Percentiles rank a stretch among this genome's conserved stretches.
Conservation (phyloP, 2,888 invertebrate genomes). For the Temnothorax ravouxi region DNA sequence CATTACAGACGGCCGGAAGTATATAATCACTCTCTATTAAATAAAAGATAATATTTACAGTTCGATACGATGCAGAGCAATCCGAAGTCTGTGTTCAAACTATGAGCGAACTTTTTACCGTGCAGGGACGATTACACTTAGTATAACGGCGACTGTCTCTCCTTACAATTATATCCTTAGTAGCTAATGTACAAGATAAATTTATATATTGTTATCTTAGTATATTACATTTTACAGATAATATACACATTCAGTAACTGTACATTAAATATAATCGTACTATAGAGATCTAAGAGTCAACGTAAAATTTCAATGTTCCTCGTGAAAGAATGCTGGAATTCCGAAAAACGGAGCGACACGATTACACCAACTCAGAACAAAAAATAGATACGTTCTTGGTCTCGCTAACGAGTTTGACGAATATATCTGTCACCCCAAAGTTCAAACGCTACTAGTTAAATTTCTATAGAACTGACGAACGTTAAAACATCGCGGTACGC, state of each 20-base stretch:
- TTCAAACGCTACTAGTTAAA: conserved; percentile 1
- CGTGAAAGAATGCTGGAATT: neutral
- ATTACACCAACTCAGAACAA: neutral
- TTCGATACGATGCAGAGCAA: conserved; percentile 20
- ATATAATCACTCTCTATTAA: conserved; percentile 35
- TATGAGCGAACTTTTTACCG: conserved; percentile 55
- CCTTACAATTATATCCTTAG: conserved; percentile 36
- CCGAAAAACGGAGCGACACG: neutral
- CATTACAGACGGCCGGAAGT: conserved; percentile 9
- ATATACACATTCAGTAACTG: neutral
- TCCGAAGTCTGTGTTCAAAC: conserved; percentile 39
- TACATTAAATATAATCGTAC: conserved; percentile 23
- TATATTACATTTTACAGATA: conserved; percentile 25
- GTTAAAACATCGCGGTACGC: neutral
- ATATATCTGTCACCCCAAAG: neutral
- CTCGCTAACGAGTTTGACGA: neutral
- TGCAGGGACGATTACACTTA: conserved; percentile 43
- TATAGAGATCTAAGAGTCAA: conserved; percentile 1
- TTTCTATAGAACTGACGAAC: conserved; percentile 1
- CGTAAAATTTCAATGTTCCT: conserved; percentile 17
- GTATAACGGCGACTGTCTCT: conserved; percentile 27
- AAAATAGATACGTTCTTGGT: neutral
- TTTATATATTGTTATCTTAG: conserved; percentile 41
- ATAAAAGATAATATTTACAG: conserved; percentile 44
- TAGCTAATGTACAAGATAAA: conserved; percentile 6